phyloP scores from a whole-genome alignment of 2,888 invertebrate genomes.

The Fissipunctia ypsillon region DNA sequence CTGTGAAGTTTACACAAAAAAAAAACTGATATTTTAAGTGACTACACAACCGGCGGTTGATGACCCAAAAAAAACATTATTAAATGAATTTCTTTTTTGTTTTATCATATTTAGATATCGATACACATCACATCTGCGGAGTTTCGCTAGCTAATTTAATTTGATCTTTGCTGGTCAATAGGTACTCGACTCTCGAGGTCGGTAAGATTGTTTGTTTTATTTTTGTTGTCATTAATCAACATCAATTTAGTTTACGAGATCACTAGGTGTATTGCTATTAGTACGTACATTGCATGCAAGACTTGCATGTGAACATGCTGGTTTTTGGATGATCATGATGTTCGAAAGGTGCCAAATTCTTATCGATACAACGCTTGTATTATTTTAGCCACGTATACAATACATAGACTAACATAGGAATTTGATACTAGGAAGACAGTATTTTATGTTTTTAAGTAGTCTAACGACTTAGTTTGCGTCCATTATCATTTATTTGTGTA shows the following conservation, averaged over 20 bases:
- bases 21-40: too few relatives aligned
- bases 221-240: slow-evolving; percentile 10
- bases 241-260: slow-evolving; percentile 13
- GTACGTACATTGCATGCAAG: slow-evolving; percentile 5
- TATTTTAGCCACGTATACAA: slow-evolving; percentile 10
- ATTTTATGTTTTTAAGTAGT: slow-evolving; percentile 20
- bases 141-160: too few relatives aligned
- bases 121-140: too few relatives aligned
- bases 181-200: slow-evolving; percentile 10
- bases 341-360: slow-evolving; percentile 36
- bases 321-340: slow-evolving; percentile 27
- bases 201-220: slow-evolving; percentile 3
- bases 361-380: slow-evolving; percentile 4
- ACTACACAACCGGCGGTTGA: too few relatives aligned
- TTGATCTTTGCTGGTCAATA: slow-evolving; percentile 21
- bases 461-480: slow-evolving; percentile 29
- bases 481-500: slow-evolving; percentile 49
- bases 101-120: too few relatives aligned
- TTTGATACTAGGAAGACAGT: slow-evolving; percentile 16
- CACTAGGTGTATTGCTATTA: neutral
- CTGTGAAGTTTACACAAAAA: too few relatives aligned
- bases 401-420: slow-evolving; percentile 6
- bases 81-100: too few relatives aligned
- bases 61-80: too few relatives aligned
- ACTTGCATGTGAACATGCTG: slow-evolving; percentile 30